Evolutionary conservation across 2,797 vertebrate species (phyloP).

Genomic region (Acanthurus lineatus): DNA sequence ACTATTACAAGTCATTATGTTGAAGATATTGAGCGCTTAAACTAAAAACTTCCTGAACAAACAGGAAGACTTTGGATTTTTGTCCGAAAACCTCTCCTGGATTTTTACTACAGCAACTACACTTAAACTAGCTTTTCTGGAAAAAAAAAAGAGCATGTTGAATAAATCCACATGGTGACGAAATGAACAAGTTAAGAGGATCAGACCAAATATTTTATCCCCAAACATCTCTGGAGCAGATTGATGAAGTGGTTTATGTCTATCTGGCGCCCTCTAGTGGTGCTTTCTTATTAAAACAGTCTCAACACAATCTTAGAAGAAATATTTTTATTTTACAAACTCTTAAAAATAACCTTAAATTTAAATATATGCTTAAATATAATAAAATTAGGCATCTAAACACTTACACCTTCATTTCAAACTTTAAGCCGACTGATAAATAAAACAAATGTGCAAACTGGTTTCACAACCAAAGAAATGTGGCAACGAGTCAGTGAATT

Average conservation of each 20-base stretch:
- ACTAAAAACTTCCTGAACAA: not conserved
- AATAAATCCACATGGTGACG: not conserved
- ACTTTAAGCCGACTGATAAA: slow-evolving; percentile 8
- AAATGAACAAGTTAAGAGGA: slow-evolving; percentile 1
- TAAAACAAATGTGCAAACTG: slow-evolving; percentile 23
- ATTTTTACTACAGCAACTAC: not conserved
- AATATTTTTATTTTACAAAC: slow-evolving; percentile 34
- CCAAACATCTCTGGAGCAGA: not conserved
- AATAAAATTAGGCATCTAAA: not conserved
- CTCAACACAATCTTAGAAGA: not conserved
- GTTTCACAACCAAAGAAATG: not conserved
- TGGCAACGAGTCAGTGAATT: not conserved
- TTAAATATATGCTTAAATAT: slow-evolving; percentile 32
- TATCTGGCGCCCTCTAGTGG: slow-evolving; percentile 12
- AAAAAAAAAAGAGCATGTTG: not conserved
- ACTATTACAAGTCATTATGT: not conserved
- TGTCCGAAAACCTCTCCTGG: not conserved
- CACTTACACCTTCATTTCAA: slow-evolving; percentile 19
- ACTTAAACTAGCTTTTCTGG: not conserved
- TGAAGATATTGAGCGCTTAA: too few species aligned
- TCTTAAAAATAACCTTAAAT: not conserved
- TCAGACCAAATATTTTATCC: not conserved
- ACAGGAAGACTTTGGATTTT: not conserved
- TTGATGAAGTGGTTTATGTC: not conserved
- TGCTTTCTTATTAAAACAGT: not conserved